These are phyloP conservation scores for Periplaneta americana DNA, from an alignment of 1,140 invertebrate genomes.

Conservation along the genomic window DNA sequence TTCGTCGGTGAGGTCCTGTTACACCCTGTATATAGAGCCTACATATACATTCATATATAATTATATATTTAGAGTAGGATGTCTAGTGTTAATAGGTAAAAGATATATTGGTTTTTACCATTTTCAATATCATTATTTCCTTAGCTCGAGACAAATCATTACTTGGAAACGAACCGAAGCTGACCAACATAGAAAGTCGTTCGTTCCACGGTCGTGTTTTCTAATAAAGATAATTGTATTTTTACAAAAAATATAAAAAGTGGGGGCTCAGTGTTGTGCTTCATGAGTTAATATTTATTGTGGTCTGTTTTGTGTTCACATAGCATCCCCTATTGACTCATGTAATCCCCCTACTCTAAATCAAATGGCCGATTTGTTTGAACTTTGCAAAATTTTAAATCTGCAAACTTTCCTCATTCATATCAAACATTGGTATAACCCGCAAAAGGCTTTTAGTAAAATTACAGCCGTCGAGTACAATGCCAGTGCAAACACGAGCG, in stretches of 20 bases:
- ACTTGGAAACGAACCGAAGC: too few species aligned
- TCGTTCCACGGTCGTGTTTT: too few species aligned
- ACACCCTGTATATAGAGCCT: too few species aligned
- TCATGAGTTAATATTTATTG: not conserved
- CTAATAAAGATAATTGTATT: not conserved
- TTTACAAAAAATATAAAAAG: not conserved
- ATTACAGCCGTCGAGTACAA: not conserved
- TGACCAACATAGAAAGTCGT: too few species aligned
- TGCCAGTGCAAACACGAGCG: not conserved
- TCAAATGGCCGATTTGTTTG: not conserved
- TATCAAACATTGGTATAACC: not conserved
- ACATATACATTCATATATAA: too few species aligned
- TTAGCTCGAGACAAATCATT: too few species aligned
- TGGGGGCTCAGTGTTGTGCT: not conserved
- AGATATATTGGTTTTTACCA: too few species aligned
- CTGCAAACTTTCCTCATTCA: not conserved
- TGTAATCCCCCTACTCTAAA: not conserved
- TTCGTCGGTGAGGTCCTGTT: too few species aligned
- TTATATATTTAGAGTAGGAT: too few species aligned
- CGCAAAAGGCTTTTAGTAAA: not conserved
- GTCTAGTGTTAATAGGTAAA: too few species aligned
- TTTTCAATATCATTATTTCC: too few species aligned
- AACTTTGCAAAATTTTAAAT: not conserved
- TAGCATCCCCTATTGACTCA: not conserved
- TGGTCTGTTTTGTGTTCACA: not conserved